Evolutionary conservation across 2,113 vertebrate genomes (phyloP), one percentile per base, ranked within the genome.

Genomic region (Cnemophilus loriae): DNA sequence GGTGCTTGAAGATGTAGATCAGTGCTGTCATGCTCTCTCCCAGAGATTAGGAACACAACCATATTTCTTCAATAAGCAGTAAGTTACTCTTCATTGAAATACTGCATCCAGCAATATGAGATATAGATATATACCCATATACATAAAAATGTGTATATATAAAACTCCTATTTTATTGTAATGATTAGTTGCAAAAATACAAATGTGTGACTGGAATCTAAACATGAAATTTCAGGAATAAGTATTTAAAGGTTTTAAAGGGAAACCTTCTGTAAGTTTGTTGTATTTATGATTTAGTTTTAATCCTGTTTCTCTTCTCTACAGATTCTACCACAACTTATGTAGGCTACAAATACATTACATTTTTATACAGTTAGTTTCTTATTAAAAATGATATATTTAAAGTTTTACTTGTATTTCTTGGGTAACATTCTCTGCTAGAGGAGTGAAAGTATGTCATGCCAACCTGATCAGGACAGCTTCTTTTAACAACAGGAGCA

Each of bases 31-130:
- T 95, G 99, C 99, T 74, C 98, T 99, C 57, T 99, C 99, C 73
- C 99, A 99, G 96, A 98, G 99, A 96, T 98, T 99, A 86, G 99
- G 99, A 92, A 99, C 98, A 56, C 99, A 99, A 44, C 98, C 98
- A 0, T 99, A 98, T 98, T 99, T 99, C 98, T 99, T 99, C 97
- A 99, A 98, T 96, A 99, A 99, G 96, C 99, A 99, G 99, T 99
- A 98, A 86, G 99, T 98, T 88, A 75, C 41, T 93, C 33, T 84
- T 53, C 49, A 61, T 18, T 92, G 86, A 95, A 89, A 60, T 53
- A 73, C 3, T 79, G 39, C 41, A 49, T 64, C 28, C 56, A 64
- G 47, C 32, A 90, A 39, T 59, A 17, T 7, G 23, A 88, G 59
- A 56, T 53, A 78, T 0, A 71, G 22, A 9, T 57, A 67, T 2